These are phyloP conservation scores for Cossypha polioptera DNA, from an alignment of 2,797 vertebrate genomes.

Conservation along the genomic window DNA sequence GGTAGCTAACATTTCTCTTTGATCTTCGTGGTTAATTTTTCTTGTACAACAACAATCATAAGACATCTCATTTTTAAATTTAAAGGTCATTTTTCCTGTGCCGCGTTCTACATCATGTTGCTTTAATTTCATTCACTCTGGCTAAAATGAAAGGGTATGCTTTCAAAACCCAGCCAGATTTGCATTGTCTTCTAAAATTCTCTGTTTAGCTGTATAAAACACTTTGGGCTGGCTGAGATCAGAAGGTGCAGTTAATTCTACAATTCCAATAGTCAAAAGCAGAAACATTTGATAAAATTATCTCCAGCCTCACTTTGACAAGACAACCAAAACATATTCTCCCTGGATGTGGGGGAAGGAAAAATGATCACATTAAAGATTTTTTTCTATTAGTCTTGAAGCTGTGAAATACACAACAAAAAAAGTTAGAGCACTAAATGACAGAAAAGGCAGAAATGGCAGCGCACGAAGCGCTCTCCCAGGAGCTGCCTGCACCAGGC, in stretches of 20 bases:
- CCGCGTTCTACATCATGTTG: background rate
- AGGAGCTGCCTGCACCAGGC: background rate
- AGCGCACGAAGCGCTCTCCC: background rate
- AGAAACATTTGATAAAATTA: background rate
- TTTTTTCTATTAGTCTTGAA: background rate
- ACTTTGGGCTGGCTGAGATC: background rate
- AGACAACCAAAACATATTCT: background rate
- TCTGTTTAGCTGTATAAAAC: background rate
- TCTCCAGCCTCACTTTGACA: background rate
- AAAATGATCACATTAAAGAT: background rate
- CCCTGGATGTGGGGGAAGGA: background rate
- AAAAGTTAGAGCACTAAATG: background rate
- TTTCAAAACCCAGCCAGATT: background rate
- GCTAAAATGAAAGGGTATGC: background rate
- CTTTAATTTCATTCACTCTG: background rate
- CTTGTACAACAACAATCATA: background rate
- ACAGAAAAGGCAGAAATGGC: conserved; percentile 34
- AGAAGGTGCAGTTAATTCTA: background rate
- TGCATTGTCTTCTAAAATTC: background rate
- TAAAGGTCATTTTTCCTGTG: background rate
- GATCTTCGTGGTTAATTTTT: background rate
- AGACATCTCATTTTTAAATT: background rate
- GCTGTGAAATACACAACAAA: background rate
- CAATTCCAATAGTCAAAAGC: background rate
- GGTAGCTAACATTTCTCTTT: background rate